phyloP scores from a whole-genome alignment of 2,113 vertebrate genomes.

The Danio rerio region GRCz12tu NC_133176.1:48153001-48153500 shows the following conservation, averaged over 20 bases:
- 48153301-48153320: slow-evolving; percentile 88
- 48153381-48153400: background rate
- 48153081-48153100: no score
- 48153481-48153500: slow-evolving; percentile 96
- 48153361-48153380: background rate
- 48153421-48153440: slow-evolving; percentile 77
- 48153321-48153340: background rate
- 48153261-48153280: slow-evolving; percentile 74
- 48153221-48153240: slow-evolving; percentile 87
- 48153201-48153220: slow-evolving; percentile 65
- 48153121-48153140: background rate
- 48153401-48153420: background rate
- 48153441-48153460: slow-evolving; percentile 91
- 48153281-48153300: slow-evolving; percentile 83
- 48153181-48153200: background rate
- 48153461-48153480: slow-evolving; percentile 94
- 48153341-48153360: background rate
- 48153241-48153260: slow-evolving; percentile 76
- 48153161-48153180: slow-evolving; percentile 3
- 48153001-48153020: no score
- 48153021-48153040: no score
- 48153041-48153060: no score
- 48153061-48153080: no score
- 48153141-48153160: background rate
- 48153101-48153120: background rate